Evolutionary conservation across 2,113 vertebrate genomes (phyloP), one percentile per base, ranked within the genome.

Genomic region (Megalops atlanticus): DNA sequence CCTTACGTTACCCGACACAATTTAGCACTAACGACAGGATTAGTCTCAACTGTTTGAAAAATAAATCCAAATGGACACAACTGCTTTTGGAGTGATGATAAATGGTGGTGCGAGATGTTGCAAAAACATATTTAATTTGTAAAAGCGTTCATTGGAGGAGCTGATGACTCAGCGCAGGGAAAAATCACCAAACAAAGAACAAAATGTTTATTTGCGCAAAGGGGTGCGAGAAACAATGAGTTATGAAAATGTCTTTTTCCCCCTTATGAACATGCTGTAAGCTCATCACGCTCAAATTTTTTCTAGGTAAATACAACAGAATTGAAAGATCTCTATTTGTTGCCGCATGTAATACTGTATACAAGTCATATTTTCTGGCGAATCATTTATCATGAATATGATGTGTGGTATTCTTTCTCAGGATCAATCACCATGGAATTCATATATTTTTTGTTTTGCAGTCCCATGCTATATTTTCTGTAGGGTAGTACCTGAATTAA

Each of bases 31-130:
- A 49, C 74, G 35, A 40, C 68, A 88, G 86, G 81, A 39, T 87
- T 87, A 88, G 82, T 79, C 80, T 71, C 87, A 40, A 11, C 76
- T 88, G 81, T 76, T 84, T 91, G 82, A 80, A 89, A 89, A 90
- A 84, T 88, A 91, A 91, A 80, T 43, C 88, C 16, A 12, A 54
- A 84, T 35, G 43, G 11, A 8, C 11, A 14, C 10, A 31, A 54
- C 52, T 71, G 52, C 36, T 69, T 82, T 72, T 41, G 41, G 80
- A n/a, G 86, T 80, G 70, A 76, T 87, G 85, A 84, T 77, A 27
- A 72, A 76, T 87, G 86, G 85, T 76, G 27, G 27, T 84, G 38
- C 72, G 77, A 21, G 80, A 80, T 77, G 74, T 2, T 83, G 8
- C 3, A 78, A 85, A 76, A 47, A n/a, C 11, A 36, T 38, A 77